Conservation (phyloP, 2,888 invertebrate species). For the Drosophila limbata region DNA sequence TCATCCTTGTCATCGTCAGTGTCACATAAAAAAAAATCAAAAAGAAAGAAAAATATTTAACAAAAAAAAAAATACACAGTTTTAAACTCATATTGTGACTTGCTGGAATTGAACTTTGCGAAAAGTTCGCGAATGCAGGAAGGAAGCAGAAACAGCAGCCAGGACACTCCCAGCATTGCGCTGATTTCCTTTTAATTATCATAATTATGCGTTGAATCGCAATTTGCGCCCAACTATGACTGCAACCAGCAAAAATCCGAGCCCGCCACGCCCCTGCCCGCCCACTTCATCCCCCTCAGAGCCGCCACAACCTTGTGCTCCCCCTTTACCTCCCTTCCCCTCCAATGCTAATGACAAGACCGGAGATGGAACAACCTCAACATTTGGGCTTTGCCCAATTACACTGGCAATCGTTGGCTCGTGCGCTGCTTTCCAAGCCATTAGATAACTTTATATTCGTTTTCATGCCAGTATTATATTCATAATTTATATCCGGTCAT, state of each 20-base stretch:
- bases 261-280: neutral
- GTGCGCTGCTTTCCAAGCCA: conserved; percentile 11
- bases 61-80: conserved; percentile 2
- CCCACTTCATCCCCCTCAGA: neutral
- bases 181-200: conserved; percentile 76
- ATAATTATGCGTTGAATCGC: conserved; percentile 65
- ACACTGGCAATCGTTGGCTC: conserved; percentile 12
- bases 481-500: conserved; percentile 4
- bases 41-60: neutral
- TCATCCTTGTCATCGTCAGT: conserved; percentile 33
- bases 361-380: conserved; percentile 25
- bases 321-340: neutral
- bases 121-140: conserved; percentile 34
- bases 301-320: neutral
- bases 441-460: conserved; percentile 11
- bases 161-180: conserved; percentile 37
- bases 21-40: conserved; percentile 7
- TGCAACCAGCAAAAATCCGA: neutral
- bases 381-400: conserved; percentile 15
- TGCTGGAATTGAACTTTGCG: conserved; percentile 52
- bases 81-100: conserved; percentile 51
- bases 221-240: conserved; percentile 33
- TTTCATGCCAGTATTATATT: neutral
- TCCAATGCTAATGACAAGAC: conserved; percentile 23
- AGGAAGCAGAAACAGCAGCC: conserved; percentile 24